Base-by-base conservation (phyloP, 1,140 invertebrate genomes). In the Cheumatopsyche charites region DNA sequence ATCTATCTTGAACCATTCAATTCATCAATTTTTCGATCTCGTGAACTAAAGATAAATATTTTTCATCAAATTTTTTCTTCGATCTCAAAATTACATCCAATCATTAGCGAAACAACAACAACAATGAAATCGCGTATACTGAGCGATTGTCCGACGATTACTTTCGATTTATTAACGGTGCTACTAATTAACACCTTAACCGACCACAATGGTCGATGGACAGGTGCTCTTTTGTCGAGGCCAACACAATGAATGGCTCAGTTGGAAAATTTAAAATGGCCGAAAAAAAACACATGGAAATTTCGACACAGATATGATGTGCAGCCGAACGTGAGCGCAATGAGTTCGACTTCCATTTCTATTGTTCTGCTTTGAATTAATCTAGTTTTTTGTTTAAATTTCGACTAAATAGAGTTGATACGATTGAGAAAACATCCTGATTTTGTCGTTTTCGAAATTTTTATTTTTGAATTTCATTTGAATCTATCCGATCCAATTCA, bases 151-250 rank as follows among this genome's bases (percentile, higher is more conserved):
- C 2, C 7, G 26, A 36, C 19, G 26, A 62, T 62, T 62, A 62
- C 58, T 62, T 36, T 62, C 58, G 58, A 62, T 62, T 62, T 26
- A 26, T 25, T 25, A 26, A 36, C 4, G 49, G 23, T 12, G 23
- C 43, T 47, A 2, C 23, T 58, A 58, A 58, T 58, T 58, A 58
- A 58, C 55, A 58, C 55, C 25, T 25, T 58, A 58, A 58, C 23
- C 21, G 55, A 58, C 13, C 23, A 58, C 7, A 58, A 58, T 58
- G 21, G 23, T 23, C 55, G 55, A 9, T n/a, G 55, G 55, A 58
- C 55, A 58, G 55, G 55, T 58, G 2, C 21, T 58, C 55, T 58
- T 58, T 58, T 58, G 55, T 58, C n/a, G n/a, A 9, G 11, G 21
- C 55, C 29, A 23, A 23, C 23, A 58, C 55, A 58, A 58, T 58